A percentile compares a stretch with the other conserved stretches of the same genome.
Evolutionary conservation across 2,888 invertebrate genomes (phyloP).

Genomic region (Pachycephus smyrnensis): DNA sequence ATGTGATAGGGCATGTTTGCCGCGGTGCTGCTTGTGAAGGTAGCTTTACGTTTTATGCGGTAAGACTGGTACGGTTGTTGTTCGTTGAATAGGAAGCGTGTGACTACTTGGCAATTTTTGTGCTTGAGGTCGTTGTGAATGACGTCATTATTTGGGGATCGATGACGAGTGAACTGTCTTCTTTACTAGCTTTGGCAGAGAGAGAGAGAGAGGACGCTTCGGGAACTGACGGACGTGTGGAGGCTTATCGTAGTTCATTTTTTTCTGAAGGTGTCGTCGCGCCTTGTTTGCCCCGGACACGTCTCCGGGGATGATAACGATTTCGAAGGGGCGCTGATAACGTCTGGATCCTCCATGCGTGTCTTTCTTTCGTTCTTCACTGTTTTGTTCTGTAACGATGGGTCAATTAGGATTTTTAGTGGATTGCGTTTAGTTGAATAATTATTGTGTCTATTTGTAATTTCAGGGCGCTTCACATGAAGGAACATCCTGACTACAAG

Average conservation of each 20-base stretch:
- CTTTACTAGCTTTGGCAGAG: not conserved
- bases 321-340: not conserved
- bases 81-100: not conserved
- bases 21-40: not conserved
- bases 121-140: not conserved
- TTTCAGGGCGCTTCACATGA: conserved; percentile 90
- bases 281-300: conserved; percentile 5
- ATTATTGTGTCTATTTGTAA: conserved; percentile 21
- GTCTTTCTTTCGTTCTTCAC: not conserved
- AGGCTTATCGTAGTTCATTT: conserved; percentile 2
- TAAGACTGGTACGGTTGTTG: not conserved
- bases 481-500: conserved; percentile 93
- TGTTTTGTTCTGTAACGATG: not conserved
- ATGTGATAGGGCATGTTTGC: conserved; percentile 11
- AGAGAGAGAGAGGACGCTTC: not conserved
- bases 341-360: not conserved
- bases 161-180: not conserved
- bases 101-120: not conserved
- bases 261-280: conserved; percentile 2
- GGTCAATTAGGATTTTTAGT: not conserved
- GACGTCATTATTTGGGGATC: not conserved
- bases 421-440: not conserved
- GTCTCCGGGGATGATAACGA: not conserved
- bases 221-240: not conserved
- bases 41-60: not conserved